phyloP scores from a whole-genome alignment of 2,113 vertebrate genomes.

The Oncorhynchus gorbuscha region DNA sequence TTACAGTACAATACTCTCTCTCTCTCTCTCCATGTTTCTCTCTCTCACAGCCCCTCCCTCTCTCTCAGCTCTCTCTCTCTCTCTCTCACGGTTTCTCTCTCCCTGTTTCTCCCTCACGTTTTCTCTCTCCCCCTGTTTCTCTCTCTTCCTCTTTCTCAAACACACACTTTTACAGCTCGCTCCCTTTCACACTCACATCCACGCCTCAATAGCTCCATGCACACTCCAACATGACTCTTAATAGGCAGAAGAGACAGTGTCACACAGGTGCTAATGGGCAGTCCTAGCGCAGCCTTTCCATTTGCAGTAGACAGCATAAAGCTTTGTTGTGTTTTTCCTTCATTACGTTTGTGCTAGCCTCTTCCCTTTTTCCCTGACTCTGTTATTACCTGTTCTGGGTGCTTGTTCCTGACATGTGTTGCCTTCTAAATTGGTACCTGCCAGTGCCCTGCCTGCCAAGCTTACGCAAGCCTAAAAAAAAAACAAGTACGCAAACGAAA shows the following conservation, averaged over 20 bases:
- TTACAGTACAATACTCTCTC: not conserved
- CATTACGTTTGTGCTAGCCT: slow-evolving; percentile 24
- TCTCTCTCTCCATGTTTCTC: no score
- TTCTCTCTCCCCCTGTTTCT: not conserved
- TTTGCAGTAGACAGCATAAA: slow-evolving; percentile 23
- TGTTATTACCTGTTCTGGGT: slow-evolving; percentile 45
- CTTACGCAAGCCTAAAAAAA: slow-evolving; percentile 26
- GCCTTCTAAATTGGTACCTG: slow-evolving; percentile 62
- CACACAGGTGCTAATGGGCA: slow-evolving; percentile 32
- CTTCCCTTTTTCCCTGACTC: slow-evolving; percentile 6
- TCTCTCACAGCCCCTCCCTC: no score
- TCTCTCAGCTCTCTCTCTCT: no score
- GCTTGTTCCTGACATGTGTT: slow-evolving; percentile 39
- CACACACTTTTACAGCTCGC: not conserved
- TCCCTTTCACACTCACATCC: no score
- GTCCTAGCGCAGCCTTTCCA: slow-evolving; percentile 10
- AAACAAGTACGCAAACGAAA: not conserved
- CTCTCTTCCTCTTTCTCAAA: not conserved
- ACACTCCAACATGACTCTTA: not conserved
- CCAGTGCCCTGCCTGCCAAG: slow-evolving; percentile 27
- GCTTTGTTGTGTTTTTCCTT: slow-evolving; percentile 12
- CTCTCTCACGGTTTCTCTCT: not conserved
- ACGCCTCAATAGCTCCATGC: not conserved
- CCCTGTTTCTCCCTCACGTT: not conserved
- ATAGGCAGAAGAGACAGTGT: slow-evolving; percentile 21